Evolutionary conservation across 1,140 invertebrate species (phyloP).

Genomic region (Venustaconcha ellipsiformis): DNA sequence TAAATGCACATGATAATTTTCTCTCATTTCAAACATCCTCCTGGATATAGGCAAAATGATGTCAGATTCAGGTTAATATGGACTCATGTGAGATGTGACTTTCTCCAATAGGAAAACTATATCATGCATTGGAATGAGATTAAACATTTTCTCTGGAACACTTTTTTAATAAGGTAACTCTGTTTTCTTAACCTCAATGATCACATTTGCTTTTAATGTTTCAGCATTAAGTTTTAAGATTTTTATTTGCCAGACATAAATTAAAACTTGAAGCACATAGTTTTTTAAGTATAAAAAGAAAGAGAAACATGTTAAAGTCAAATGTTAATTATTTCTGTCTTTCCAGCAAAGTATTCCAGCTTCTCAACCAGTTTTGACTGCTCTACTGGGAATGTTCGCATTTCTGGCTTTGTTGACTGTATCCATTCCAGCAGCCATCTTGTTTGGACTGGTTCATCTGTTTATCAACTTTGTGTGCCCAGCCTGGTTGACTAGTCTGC

Average conservation of each 20-base stretch:
- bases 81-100: too few species aligned
- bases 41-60: too few species aligned
- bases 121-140: too few species aligned
- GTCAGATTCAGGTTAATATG: too few species aligned
- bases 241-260: background rate
- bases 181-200: slow-evolving; percentile 3
- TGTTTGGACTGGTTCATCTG: slow-evolving; percentile 69
- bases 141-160: too few species aligned
- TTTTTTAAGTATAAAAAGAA: background rate
- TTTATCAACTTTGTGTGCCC: slow-evolving; percentile 78
- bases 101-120: too few species aligned
- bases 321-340: slow-evolving; percentile 22
- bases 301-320: background rate
- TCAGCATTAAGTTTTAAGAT: background rate
- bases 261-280: background rate
- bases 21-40: too few species aligned
- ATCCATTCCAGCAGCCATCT: slow-evolving; percentile 70
- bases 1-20: too few species aligned
- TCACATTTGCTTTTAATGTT: background rate
- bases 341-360: slow-evolving; percentile 46
- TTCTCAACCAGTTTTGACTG: slow-evolving; percentile 56
- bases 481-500: slow-evolving; percentile 82
- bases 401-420: slow-evolving; percentile 67
- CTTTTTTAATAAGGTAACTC: background rate
- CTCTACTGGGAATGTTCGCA: slow-evolving; percentile 39